Evolutionary conservation across 2,113 vertebrate genomes (phyloP).

Genomic region (Alethe castanea): DNA sequence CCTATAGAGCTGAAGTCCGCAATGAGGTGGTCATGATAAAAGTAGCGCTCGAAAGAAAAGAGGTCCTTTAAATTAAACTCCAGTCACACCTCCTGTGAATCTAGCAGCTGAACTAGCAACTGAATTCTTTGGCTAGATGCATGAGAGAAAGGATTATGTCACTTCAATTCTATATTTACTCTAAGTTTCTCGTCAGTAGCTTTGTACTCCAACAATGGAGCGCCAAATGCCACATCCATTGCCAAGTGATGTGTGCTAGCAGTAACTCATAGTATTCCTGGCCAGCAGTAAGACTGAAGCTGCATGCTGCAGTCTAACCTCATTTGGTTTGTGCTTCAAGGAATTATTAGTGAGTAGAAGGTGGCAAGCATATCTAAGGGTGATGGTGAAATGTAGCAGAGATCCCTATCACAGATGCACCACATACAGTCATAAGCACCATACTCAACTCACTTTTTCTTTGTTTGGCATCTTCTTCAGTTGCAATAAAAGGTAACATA

Average conservation of each 20-base stretch:
- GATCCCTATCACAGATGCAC: too few relatives aligned
- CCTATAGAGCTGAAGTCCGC: neutral
- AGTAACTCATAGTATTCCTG: neutral
- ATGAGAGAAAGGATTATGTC: neutral
- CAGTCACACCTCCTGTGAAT: neutral
- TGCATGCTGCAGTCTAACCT: neutral
- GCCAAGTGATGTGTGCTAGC: neutral
- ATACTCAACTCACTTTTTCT: neutral
- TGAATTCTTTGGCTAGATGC: neutral
- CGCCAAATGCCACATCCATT: fast-evolving
- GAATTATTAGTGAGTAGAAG: neutral
- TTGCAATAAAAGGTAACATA: neutral
- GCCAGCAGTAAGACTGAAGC: neutral
- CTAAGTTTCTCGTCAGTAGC: neutral
- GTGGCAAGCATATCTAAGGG: neutral
- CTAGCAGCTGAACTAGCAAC: neutral
- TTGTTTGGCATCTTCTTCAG: neutral
- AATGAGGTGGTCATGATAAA: neutral
- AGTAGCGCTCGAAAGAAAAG: neutral
- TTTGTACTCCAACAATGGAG: fast-evolving
- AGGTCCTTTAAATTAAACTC: neutral
- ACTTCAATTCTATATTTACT: neutral
- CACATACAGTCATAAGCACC: neutral
- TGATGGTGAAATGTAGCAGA: fast-evolving
- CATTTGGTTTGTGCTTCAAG: neutral